Conservation (phyloP, 2,797 vertebrate genomes). For the Pantherophis vulpinus region DNA sequence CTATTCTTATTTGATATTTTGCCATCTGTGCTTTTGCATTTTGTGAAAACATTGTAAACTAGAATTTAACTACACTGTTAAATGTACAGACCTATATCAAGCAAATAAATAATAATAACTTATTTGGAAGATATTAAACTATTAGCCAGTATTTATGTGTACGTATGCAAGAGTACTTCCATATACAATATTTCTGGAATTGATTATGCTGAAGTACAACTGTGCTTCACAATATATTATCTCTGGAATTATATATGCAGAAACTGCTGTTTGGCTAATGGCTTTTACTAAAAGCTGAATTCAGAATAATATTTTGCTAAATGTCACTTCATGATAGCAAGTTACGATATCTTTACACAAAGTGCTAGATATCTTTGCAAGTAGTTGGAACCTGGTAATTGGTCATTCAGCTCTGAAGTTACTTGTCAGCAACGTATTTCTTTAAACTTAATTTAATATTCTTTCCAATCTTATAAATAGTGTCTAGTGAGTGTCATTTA, state of each 20-base stretch:
- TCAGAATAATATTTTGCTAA: constrained; percentile 7
- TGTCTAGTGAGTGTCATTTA: constrained; percentile 19
- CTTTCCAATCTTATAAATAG: background rate
- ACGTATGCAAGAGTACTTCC: background rate
- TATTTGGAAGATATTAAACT: background rate
- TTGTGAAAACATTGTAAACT: background rate
- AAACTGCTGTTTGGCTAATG: constrained; percentile 3
- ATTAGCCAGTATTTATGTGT: background rate
- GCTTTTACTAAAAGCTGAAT: background rate
- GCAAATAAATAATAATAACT: background rate
- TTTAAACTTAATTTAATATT: constrained; percentile 15
- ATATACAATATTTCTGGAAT: background rate
- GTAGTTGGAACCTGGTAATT: background rate
- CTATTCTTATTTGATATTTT: background rate
- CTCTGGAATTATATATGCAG: background rate
- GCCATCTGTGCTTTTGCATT: constrained; percentile 30
- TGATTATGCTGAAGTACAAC: background rate
- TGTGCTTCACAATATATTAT: background rate
- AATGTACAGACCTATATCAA: background rate
- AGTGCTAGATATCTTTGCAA: constrained; percentile 1
- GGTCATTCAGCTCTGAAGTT: constrained; percentile 1
- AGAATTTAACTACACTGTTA: background rate
- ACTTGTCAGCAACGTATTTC: background rate
- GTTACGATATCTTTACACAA: background rate
- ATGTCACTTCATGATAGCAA: background rate